These are phyloP conservation scores for Euglossa dilemma DNA, from an alignment of 1,140 invertebrate species.

Conservation along the genomic window DNA sequence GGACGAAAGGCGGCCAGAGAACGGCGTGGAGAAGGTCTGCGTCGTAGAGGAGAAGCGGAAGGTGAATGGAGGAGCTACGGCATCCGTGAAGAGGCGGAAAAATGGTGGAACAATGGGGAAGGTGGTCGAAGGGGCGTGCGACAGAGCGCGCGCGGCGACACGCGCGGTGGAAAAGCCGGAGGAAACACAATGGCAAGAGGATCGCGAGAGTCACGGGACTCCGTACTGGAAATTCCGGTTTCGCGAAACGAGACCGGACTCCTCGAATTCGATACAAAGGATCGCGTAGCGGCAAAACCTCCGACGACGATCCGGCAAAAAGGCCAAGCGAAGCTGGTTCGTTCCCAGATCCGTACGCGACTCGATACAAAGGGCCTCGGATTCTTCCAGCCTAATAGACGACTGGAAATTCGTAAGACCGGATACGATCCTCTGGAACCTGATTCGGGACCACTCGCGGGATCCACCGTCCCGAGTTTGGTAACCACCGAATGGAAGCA, in stretches of 20 bases:
- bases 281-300: background rate
- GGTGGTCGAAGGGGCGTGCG: background rate
- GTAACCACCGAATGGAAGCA: too few relatives aligned
- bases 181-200: background rate
- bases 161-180: background rate
- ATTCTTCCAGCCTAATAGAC: background rate
- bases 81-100: background rate
- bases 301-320: background rate
- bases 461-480: background rate
- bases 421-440: background rate
- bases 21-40: background rate
- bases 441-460: background rate
- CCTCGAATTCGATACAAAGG: background rate
- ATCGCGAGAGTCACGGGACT: background rate
- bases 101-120: background rate
- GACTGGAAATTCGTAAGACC: background rate
- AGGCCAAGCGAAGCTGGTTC: too few relatives aligned
- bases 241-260: slow-evolving; percentile 12
- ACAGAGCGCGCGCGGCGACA: background rate
- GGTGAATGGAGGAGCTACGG: background rate
- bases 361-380: background rate
- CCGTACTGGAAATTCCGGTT: slow-evolving; percentile 19
- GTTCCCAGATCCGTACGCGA: background rate
- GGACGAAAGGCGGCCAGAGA: background rate
- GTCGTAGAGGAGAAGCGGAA: background rate